phyloP scores from a whole-genome alignment of 2,113 vertebrate genomes.

The Microcebus lehilahytsara region DNA sequence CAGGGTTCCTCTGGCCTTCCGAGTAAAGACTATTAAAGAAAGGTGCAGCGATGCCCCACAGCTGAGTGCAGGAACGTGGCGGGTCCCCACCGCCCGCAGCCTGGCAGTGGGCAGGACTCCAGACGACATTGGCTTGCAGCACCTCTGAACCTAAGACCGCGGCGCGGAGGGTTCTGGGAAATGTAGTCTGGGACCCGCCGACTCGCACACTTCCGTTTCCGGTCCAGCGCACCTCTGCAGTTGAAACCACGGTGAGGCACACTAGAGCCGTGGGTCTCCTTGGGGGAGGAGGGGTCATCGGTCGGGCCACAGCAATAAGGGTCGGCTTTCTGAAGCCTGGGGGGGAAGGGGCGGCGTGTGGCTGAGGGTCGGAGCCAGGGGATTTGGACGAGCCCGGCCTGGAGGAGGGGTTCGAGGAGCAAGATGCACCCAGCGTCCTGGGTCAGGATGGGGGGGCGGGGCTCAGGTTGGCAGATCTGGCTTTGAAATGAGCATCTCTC shows the following conservation, averaged over 20 bases:
- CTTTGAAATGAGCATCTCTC: background rate
- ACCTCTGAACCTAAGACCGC: rapidly evolving
- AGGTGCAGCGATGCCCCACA: no score
- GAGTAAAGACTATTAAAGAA: background rate
- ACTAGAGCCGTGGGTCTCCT: rapidly evolving
- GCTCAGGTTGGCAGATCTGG: background rate
- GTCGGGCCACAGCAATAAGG: background rate
- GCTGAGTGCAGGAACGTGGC: rapidly evolving
- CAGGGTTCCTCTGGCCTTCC: no score
- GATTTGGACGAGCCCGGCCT: background rate
- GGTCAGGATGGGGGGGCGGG: background rate
- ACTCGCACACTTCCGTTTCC: background rate
- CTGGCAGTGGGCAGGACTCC: background rate
- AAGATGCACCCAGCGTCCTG: no score
- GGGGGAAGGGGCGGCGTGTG: no score
- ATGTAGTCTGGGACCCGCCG: background rate
- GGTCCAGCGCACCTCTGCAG: background rate
- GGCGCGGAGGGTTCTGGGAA: background rate
- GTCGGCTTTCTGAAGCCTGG: background rate
- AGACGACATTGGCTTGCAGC: background rate
- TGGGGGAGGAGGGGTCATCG: background rate
- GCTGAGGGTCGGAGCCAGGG: background rate
- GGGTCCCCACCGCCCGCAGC: rapidly evolving
- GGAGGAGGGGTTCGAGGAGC: background rate
- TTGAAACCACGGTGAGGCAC: background rate